Evolutionary conservation across 2,797 vertebrate species (phyloP), one percentile per base, ranked within the genome.

Genomic region (Onychomys leucogaster): DNA sequence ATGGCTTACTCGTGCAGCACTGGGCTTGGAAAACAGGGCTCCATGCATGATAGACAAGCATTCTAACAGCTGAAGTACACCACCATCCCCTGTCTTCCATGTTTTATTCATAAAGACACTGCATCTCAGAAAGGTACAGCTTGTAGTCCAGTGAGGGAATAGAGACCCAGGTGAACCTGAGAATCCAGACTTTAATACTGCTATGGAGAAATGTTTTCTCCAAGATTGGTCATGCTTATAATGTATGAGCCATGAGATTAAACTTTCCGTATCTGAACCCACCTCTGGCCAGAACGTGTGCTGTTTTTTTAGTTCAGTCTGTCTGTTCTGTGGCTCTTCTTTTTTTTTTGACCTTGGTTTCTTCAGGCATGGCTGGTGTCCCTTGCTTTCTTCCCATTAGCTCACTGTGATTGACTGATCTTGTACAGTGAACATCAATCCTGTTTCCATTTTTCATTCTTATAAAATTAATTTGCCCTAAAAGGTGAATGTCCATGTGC

Each of bases 381-480:
- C 2, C 6, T 52, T 63, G 13, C 37, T 67, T 67, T 89, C 85
- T 91, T 78, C 37, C 75, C 84, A 5, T 71, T 46, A 63, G 46
- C 76, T 55, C 19, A 5, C 41, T 67, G 83, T 32, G 23, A 21
- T 55, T 96, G 49, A 86, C 46, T 6, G 59, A 63, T 88, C 32
- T 92, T 95, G 57, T 87, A 8, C 49, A 94, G 23, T 80, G 84
- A 88, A 65, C 25, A 77, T 67, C 52, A 19, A 52, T 86, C 34
- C 78, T 83, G 55, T 43, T 93, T 89, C 85, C 21, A 76, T 76
- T 83, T 82, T n/a, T 82, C 1, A 9, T 82, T 90, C 55, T 78
- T 91, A 7, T 4, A 55, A 94, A 90, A 73, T 90, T 37, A 77
- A 87, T 94, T 89, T 96, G 55, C 55, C 46, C 11, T n/a, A 4